These are phyloP conservation scores for Trissolcus japonicus DNA, from an alignment of 2,888 invertebrate genomes.

Conservation along the genomic window DNA sequence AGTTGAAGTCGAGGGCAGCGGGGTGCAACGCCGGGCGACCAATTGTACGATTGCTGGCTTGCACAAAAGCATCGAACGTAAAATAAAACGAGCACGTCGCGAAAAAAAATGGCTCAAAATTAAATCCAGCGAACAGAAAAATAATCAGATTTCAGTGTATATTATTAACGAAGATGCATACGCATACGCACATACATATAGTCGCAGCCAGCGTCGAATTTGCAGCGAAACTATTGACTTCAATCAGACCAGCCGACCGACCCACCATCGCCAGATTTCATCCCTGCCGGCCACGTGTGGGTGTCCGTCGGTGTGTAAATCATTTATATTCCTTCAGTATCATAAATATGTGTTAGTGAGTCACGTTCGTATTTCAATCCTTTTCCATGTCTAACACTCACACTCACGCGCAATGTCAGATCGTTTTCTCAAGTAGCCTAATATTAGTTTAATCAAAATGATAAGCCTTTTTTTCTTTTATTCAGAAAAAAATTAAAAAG, in stretches of 20 bases:
- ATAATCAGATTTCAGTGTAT: constrained; percentile 75
- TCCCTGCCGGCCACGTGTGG: constrained; percentile 29
- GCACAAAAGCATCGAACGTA: constrained; percentile 68
- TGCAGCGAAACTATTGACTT: constrained; percentile 70
- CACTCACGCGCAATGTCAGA: constrained; percentile 23
- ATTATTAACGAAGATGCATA: constrained; percentile 72
- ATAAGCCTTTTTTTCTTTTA: constrained; percentile 4
- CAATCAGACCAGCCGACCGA: constrained; percentile 64
- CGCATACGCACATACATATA: constrained; percentile 35
- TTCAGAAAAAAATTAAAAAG: background rate
- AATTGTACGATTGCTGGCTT: constrained; percentile 64
- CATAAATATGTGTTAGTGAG: constrained; percentile 46
- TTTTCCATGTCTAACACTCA: constrained; percentile 39
- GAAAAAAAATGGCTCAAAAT: constrained; percentile 69
- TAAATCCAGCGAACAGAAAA: constrained; percentile 73
- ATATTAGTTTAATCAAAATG: constrained; percentile 43
- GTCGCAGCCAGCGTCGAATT: constrained; percentile 48
- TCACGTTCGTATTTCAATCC: constrained; percentile 52
- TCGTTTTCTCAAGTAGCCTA: constrained; percentile 43
- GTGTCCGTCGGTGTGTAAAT: constrained; percentile 34
- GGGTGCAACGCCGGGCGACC: constrained; percentile 57
- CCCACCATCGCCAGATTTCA: constrained; percentile 33
- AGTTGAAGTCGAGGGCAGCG: constrained; percentile 36
- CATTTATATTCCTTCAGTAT: constrained; percentile 42
- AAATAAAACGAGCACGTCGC: constrained; percentile 60